A percentile compares a stretch with the other conserved stretches of the same genome.
Conservation (phyloP, 2,113 vertebrate genomes). For the Apodemus speciosus region DNA sequence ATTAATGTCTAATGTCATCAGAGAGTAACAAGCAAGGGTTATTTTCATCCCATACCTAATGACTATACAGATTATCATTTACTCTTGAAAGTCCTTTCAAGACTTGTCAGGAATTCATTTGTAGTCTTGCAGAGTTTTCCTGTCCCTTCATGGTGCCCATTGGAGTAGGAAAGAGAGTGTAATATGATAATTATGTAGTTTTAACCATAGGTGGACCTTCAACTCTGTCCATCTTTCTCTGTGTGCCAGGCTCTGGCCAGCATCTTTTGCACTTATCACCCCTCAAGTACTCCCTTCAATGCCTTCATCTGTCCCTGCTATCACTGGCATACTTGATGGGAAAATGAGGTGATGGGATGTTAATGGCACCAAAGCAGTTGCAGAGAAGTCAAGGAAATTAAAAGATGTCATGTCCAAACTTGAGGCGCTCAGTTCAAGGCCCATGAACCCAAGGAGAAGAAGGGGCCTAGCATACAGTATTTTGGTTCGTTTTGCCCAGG, state of each 20-base stretch:
- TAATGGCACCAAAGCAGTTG: neutral
- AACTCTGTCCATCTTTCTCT: neutral
- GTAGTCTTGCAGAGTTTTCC: neutral
- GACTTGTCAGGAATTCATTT: slow-evolving; percentile 41
- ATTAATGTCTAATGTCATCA: slow-evolving; percentile 3
- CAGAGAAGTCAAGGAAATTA: neutral
- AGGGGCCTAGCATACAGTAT: neutral
- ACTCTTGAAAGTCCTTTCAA: slow-evolving; percentile 11
- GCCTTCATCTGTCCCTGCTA: neutral
- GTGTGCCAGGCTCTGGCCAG: neutral
- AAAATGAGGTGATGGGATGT: neutral
- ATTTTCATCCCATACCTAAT: slow-evolving; percentile 4
- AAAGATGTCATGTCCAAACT: neutral
- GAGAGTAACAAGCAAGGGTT: neutral
- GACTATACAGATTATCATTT: slow-evolving; percentile 11
- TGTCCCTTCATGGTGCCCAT: neutral
- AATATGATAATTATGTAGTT: neutral
- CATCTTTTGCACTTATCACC: neutral
- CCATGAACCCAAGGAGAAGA: slow-evolving; percentile 1
- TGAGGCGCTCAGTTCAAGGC: neutral
- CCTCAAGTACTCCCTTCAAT: neutral
- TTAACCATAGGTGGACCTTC: neutral
- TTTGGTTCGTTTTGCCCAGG: neutral
- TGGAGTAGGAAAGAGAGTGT: neutral
- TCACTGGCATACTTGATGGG: neutral